Conservation (phyloP, 2,888 invertebrate species). For the Clepsis dumicolana region DNA sequence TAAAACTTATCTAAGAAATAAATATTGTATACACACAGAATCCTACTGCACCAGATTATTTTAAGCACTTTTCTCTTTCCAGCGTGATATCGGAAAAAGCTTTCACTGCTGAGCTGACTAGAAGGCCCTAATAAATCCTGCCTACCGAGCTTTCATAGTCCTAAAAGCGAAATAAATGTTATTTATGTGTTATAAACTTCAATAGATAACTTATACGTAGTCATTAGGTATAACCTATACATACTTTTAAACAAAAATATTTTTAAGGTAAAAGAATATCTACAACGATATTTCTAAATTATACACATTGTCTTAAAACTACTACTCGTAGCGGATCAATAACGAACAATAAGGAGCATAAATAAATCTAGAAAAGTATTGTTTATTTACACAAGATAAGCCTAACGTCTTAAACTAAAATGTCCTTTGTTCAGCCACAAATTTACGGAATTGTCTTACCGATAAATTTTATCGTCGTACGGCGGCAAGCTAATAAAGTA, state of each 20-base stretch:
- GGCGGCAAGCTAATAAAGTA: constrained; percentile 88
- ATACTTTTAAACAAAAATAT: too few relatives aligned
- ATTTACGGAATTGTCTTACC: constrained; percentile 66
- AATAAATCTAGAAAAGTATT: constrained; percentile 17
- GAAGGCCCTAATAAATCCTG: constrained; percentile 40
- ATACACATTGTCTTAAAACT: constrained; percentile 41
- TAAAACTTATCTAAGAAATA: constrained; percentile 6
- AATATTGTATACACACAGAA: constrained; percentile 18
- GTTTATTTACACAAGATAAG: constrained; percentile 40
- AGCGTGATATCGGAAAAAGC: constrained; percentile 28
- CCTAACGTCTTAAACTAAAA: constrained; percentile 35
- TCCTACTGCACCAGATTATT: constrained; percentile 6
- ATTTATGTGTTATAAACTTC: constrained; percentile 11
- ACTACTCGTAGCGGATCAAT: constrained; percentile 37
- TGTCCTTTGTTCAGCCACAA: constrained; percentile 33
- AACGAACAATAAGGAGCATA: constrained; percentile 34
- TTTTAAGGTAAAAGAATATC: constrained; percentile 54
- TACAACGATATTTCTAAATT: constrained; percentile 62
- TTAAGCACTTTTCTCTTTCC: constrained; percentile 16
- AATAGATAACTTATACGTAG: constrained; percentile 14
- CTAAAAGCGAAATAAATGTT: constrained; percentile 23
- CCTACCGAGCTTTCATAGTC: constrained; percentile 41
- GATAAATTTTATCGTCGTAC: constrained; percentile 88
- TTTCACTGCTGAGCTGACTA: constrained; percentile 35
- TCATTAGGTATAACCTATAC: too few relatives aligned